phyloP scores from a whole-genome alignment of 92 coral and sea anemone genomes.

The Anthopleura xanthogrammica region DNA sequence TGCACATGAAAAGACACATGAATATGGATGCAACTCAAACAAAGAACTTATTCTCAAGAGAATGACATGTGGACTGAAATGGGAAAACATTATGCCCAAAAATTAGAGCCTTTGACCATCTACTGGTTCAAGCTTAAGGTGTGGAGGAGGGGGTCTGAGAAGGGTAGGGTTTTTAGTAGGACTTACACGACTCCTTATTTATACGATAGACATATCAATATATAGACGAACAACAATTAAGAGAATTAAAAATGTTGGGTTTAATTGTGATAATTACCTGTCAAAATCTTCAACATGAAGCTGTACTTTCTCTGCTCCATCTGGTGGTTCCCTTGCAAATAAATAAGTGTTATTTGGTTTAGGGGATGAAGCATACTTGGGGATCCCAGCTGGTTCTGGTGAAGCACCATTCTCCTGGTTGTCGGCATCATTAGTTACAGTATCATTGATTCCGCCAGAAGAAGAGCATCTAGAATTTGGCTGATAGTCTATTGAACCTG shows the following conservation, averaged over 20 bases:
- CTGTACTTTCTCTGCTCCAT: conserved; percentile 97
- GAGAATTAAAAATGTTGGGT: neutral
- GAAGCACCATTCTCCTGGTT: conserved; percentile 66
- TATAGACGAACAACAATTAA: neutral
- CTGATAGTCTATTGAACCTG: conserved; percentile 71
- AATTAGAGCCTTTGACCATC: too few relatives aligned
- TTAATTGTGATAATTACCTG: conserved; percentile 29
- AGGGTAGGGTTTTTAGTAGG: too few relatives aligned
- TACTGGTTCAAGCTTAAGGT: too few relatives aligned
- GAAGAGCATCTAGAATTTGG: conserved; percentile 85
- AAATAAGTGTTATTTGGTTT: conserved; percentile 85
- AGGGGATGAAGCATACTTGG: conserved; percentile 94
- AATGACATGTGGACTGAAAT: too few relatives aligned
- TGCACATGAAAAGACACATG: too few relatives aligned
- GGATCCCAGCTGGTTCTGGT: conserved; percentile 68
- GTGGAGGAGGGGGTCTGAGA: too few relatives aligned
- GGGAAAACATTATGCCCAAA: too few relatives aligned
- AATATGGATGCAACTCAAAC: too few relatives aligned
- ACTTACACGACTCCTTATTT: too few relatives aligned
- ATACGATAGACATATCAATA: too few relatives aligned
- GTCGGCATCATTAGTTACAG: conserved; percentile 12
- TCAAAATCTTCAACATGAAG: conserved; percentile 78
- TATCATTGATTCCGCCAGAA: conserved; percentile 49
- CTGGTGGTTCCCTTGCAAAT: conserved; percentile 97
- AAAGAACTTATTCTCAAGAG: too few relatives aligned